Evolutionary conservation across 2,888 invertebrate genomes (phyloP), one percentile per base, ranked within the genome.

Genomic region (Dryobotodes eremita): DNA sequence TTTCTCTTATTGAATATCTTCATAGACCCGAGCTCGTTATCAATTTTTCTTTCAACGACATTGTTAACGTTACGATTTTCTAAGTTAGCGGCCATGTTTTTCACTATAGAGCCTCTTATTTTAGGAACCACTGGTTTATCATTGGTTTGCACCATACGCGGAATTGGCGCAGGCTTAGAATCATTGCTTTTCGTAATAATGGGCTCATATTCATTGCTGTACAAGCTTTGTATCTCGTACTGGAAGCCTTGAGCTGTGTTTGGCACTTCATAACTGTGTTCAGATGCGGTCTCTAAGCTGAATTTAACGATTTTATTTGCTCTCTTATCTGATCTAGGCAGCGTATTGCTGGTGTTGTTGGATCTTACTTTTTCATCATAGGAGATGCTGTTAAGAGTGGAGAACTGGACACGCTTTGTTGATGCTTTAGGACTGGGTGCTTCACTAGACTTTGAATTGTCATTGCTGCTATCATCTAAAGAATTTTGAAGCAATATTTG

Each of bases 401-500:
- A 97, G 91, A 97, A 97, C 84, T 97, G 97, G 7, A 97, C 97
- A 72, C 97, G 97, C 88, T 97, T 97, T 13, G 96, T 95, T 15
- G 96, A 93, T 48, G 96, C 88, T 91, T 97, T 97, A 15, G 97
- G 97, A 85, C 97, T 96, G 31, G 96, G 96, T 68, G 96, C 90
- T 92, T 97, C 96, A 86, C 97, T 96, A 62, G 95, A 96, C 88
- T 96, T 96, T 15, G 96, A 96, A 88, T 95, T 96, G 83, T 97
- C 97, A 87, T 96, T 96, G 83, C 96, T 96, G 87, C 97, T 97
- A 80, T 97, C 97, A 83, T 97, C 97, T 92, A 97, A 96, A 36
- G 97, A 97, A 92, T 98, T 98, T 89, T 98, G 98, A 53, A 98
- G 94, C 61, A 98, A 95, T 89, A 98, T 98, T 94, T 98, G 98